Conservation (phyloP, 2,888 invertebrate species). For the Lithophane semibrunnea region DNA sequence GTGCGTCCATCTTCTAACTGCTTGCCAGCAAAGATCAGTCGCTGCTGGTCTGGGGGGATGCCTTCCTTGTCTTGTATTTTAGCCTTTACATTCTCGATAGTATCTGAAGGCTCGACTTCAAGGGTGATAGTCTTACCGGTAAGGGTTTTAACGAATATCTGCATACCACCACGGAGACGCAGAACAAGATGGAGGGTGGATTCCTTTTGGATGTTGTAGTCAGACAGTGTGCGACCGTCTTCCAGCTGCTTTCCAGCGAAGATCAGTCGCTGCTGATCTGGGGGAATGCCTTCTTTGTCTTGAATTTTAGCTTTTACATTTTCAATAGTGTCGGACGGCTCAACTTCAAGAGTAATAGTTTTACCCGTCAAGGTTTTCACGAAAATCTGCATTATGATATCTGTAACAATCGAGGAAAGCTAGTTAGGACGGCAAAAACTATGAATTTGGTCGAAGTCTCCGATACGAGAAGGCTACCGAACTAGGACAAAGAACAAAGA, state of each 20-base stretch:
- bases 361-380: constrained; percentile 77
- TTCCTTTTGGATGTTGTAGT: constrained; percentile 1
- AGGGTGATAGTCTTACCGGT: constrained; percentile 75
- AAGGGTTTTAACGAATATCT: constrained; percentile 79
- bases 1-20: not conserved
- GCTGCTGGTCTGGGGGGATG: not conserved
- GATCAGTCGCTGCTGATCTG: constrained; percentile 5
- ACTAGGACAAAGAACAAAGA: constrained; percentile 81
- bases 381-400: constrained; percentile 82
- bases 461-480: constrained; percentile 53
- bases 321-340: not conserved
- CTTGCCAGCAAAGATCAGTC: not conserved
- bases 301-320: constrained; percentile 2
- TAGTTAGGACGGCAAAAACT: constrained; percentile 67
- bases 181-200: not conserved
- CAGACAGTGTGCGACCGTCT: not conserved
- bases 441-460: constrained; percentile 69
- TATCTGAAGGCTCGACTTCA: not conserved
- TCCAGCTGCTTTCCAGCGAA: constrained; percentile 3
- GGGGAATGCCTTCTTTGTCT: constrained; percentile 3
- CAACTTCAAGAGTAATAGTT: constrained; percentile 66
- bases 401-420: constrained; percentile 76
- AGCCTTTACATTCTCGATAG: not conserved
- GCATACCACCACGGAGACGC: constrained; percentile 66
- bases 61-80: not conserved